These are phyloP conservation scores for Caenorhabditis imperialis DNA, from an alignment of 2,888 invertebrate species.

Conservation along the genomic window DNA sequence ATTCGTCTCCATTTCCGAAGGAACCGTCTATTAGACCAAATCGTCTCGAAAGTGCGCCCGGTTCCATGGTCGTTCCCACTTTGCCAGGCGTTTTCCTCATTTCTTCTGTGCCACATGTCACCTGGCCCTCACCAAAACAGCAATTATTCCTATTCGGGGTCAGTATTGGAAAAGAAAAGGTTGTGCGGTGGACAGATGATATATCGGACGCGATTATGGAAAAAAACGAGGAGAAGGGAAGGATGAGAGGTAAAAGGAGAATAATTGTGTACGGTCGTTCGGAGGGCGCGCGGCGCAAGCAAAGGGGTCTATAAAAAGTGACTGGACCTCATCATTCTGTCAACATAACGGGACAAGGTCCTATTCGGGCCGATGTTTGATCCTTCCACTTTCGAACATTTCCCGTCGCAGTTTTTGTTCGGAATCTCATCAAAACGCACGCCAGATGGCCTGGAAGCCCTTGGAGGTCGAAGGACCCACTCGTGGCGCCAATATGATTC, in stretches of 20 bases:
- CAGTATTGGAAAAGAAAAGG: conserved; percentile 14
- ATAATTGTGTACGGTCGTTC: conserved; percentile 32
- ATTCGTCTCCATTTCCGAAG: too few relatives aligned
- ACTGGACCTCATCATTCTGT: conserved; percentile 38
- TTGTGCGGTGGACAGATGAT: conserved; percentile 28
- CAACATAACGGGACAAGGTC: conserved; percentile 16
- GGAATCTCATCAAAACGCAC: too few relatives aligned
- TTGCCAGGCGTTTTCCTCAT: neutral
- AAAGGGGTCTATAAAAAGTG: conserved; percentile 25
- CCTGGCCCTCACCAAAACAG: conserved; percentile 35
- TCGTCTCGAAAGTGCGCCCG: too few relatives aligned
- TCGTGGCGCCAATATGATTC: too few relatives aligned
- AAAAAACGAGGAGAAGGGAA: too few relatives aligned
- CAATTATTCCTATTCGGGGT: conserved; percentile 45
- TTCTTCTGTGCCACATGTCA: conserved; percentile 13
- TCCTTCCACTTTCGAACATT: neutral
- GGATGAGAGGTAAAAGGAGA: conserved; percentile 8
- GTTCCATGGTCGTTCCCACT: too few relatives aligned
- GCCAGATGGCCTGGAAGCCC: too few relatives aligned
- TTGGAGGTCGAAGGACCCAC: too few relatives aligned
- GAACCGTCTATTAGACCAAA: too few relatives aligned
- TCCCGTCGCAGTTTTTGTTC: too few relatives aligned
- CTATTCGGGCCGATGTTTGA: conserved; percentile 9
- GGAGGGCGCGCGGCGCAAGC: neutral
- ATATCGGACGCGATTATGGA: conserved; percentile 32